Evolutionary conservation across 2,888 invertebrate species (phyloP).

Genomic region (Mesochorus sp.): DNA sequence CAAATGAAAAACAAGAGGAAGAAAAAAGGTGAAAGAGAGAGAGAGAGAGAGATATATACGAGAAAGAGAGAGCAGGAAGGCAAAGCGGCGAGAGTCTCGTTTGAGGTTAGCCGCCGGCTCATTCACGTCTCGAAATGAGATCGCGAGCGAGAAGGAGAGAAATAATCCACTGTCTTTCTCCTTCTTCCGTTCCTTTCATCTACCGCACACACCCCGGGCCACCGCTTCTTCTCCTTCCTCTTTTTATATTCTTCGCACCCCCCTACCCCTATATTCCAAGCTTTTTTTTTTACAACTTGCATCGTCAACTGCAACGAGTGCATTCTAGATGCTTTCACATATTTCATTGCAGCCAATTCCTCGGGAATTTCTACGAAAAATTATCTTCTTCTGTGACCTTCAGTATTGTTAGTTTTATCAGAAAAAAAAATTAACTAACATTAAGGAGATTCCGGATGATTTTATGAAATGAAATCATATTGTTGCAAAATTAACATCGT

Average conservation of each 20-base stretch:
- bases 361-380: not conserved
- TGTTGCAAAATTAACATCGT: too few species aligned
- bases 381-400: too few species aligned
- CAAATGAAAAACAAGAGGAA: conserved; percentile 41
- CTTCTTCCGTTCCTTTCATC: conserved; percentile 59
- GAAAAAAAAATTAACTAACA: too few species aligned
- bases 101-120: conserved; percentile 81
- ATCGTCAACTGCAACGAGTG: conserved; percentile 31
- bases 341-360: conserved; percentile 10
- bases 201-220: conserved; percentile 42
- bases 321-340: not conserved
- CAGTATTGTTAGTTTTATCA: not conserved
- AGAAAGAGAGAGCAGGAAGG: conserved; percentile 57
- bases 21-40: conserved; percentile 32
- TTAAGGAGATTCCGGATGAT: too few species aligned
- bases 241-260: not conserved
- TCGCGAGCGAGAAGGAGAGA: conserved; percentile 48
- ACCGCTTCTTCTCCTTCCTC: conserved; percentile 8
- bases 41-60: conserved; percentile 48
- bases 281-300: conserved; percentile 7
- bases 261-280: not conserved
- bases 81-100: conserved; percentile 75
- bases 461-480: too few species aligned
- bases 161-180: conserved; percentile 48
- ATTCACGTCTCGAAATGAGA: conserved; percentile 76